These are phyloP conservation scores for Rambutsinella grinnellia DNA, from an alignment of 2,888 invertebrate species.

Conservation along the genomic window DNA sequence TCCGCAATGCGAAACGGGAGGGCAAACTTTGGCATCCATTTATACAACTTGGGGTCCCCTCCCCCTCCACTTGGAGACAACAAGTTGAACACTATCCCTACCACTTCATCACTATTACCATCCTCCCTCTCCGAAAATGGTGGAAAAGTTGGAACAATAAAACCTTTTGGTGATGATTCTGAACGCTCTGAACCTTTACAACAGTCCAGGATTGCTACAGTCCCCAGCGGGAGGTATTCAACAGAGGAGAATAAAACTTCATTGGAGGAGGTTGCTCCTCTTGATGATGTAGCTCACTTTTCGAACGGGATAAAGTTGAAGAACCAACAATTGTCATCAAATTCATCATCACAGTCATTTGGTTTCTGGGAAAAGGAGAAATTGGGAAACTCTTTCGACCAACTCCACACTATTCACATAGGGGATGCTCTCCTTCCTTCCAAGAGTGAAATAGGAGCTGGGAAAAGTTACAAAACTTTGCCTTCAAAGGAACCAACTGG, in stretches of 20 bases:
- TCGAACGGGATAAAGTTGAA: conserved; percentile 47
- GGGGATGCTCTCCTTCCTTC: conserved; percentile 40
- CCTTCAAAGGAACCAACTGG: conserved; percentile 5
- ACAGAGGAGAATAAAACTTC: conserved; percentile 47
- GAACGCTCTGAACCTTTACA: conserved; percentile 39
- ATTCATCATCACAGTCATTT: conserved; percentile 50
- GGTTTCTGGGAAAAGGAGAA: conserved; percentile 41
- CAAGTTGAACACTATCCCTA: not conserved
- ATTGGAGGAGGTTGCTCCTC: conserved; percentile 40
- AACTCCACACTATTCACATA: conserved; percentile 54
- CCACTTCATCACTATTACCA: conserved; percentile 14
- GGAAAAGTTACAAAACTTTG: conserved; percentile 2
- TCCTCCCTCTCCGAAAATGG: conserved; percentile 31
- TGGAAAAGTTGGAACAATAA: conserved; percentile 53
- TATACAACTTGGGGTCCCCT: conserved; percentile 67
- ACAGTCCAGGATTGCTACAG: conserved; percentile 51
- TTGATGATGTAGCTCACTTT: conserved; percentile 30
- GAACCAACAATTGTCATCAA: conserved; percentile 54
- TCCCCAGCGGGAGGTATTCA: conserved; percentile 52
- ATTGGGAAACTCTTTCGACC: conserved; percentile 47
- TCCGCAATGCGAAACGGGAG: conserved; percentile 83
- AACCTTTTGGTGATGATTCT: conserved; percentile 20
- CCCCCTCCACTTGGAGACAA: not conserved
- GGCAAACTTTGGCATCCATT: conserved; percentile 82
- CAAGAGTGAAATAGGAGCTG: conserved; percentile 5